Evolutionary conservation across 1,140 invertebrate genomes (phyloP), one percentile per base, ranked within the genome.

Genomic region (Tachypleus tridentatus): DNA sequence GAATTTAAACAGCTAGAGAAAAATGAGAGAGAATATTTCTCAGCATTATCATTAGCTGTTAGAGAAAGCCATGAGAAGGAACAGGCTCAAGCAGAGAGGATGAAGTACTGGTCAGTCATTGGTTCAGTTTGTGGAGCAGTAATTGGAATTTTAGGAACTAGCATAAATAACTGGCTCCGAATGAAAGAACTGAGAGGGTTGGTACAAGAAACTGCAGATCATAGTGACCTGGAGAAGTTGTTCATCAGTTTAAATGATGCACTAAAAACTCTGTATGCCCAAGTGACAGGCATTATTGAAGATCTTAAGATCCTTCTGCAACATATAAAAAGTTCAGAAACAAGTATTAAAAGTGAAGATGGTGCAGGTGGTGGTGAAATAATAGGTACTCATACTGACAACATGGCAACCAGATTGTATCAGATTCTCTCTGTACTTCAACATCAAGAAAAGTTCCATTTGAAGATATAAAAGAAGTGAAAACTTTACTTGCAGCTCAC

Each of bases 91-190:
- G 84, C 85, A 9, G 85, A 88, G 73, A 79, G 83, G 69, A 88
- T 86, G 63, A 88, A 88, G 74, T 88, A 89, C 72, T 87, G 86
- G 85, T 87, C 85, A 61, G 80, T 88, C 58, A 83, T 86, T 47
- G 86, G 85, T 10, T 87, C 86, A 4, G 77, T 87, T 69, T 74
- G 85, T 57, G 86, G 86, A 29, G 85, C 86, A 50, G 74, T 83
- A 0, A 77, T 87, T 5, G 86, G 86, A 29, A 83, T 87, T 67
- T 72, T 83, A 4, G 85, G 84, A 50, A 84, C 82, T 4, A 82
- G 84, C 4, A 77, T 86, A 49, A 86, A 83, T 71, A 86, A 85
- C 70, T 77, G 80, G 62, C 73, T 85, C 11, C 81, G 83, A 72
- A 86, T 86, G 84, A 78, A 78, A 60, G 83, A 86, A 75, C 77